phyloP scores from a whole-genome alignment of 2,113 vertebrate genomes.

The Alethe diademata region DNA sequence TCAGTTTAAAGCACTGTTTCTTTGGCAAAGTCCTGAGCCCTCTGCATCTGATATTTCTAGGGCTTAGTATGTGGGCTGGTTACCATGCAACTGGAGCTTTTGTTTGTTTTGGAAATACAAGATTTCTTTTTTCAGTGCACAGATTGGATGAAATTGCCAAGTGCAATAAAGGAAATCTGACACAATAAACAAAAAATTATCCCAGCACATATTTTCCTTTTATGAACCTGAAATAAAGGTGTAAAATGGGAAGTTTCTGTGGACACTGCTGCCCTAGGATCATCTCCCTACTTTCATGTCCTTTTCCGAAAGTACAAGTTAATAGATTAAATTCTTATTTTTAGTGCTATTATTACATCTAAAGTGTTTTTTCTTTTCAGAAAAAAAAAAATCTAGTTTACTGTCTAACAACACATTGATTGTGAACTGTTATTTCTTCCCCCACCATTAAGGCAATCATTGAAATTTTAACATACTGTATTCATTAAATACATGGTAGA shows the following conservation, averaged over 20 bases:
- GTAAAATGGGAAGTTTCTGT: not conserved
- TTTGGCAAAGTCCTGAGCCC: not conserved
- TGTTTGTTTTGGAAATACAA: slow-evolving; percentile 27
- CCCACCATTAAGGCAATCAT: not conserved
- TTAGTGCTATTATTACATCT: not conserved
- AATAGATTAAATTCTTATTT: not conserved
- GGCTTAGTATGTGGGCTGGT: not conserved
- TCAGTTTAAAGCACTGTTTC: not conserved
- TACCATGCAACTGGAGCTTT: slow-evolving; percentile 29
- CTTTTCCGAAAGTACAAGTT: not conserved
- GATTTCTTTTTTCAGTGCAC: not conserved
- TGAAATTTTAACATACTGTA: not conserved
- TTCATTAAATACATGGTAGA: not conserved
- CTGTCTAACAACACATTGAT: not conserved
- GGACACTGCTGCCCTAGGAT: not conserved
- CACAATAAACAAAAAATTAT: slow-evolving; percentile 26
- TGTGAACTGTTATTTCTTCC: not conserved
- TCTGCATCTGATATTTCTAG: slow-evolving; percentile 17
- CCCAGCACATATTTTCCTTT: not conserved
- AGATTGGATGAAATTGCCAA: slow-evolving; percentile 7
- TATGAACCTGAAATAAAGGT: not conserved
- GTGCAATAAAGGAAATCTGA: not conserved
- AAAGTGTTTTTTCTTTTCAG: not conserved
- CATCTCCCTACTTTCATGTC: not conserved
- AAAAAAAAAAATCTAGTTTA: not conserved